Conservation (phyloP, 1,140 invertebrate species). For the Calycopis cecrops region DNA sequence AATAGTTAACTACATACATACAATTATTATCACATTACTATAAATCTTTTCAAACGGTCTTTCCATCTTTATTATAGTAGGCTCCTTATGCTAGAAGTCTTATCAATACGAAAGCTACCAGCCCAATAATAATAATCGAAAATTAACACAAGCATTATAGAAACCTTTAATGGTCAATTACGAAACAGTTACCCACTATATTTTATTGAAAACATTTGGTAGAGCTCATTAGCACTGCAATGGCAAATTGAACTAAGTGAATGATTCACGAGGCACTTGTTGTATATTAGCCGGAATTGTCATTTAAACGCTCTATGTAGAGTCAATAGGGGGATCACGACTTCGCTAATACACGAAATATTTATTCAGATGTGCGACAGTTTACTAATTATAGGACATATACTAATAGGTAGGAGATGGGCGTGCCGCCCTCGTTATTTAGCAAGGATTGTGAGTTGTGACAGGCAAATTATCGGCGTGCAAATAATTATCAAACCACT, state of each 20-base stretch:
- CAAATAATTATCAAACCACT: neutral
- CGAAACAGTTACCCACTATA: neutral
- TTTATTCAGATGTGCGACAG: neutral
- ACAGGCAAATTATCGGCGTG: neutral
- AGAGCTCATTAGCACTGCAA: conserved; percentile 3
- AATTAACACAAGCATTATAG: no score
- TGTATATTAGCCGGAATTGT: neutral
- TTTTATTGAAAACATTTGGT: conserved; percentile 1
- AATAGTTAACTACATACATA: no score
- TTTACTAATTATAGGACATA: neutral
- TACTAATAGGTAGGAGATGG: conserved; percentile 4
- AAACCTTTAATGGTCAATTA: no score
- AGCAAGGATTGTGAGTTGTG: neutral
- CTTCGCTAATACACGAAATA: conserved; percentile 7
- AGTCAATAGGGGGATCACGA: conserved; percentile 5
- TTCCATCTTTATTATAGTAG: no score
- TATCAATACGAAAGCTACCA: no score
- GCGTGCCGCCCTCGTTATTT: neutral
- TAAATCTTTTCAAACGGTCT: no score
- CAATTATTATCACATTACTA: no score
- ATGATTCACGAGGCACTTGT: conserved; percentile 3
- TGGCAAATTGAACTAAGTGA: conserved; percentile 6
- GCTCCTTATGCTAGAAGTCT: no score
- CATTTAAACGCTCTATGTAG: conserved; percentile 3
- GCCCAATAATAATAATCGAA: no score